Base-by-base conservation (phyloP, 2,113 vertebrate species). In the Chamaetylas fuelleborni region DNA sequence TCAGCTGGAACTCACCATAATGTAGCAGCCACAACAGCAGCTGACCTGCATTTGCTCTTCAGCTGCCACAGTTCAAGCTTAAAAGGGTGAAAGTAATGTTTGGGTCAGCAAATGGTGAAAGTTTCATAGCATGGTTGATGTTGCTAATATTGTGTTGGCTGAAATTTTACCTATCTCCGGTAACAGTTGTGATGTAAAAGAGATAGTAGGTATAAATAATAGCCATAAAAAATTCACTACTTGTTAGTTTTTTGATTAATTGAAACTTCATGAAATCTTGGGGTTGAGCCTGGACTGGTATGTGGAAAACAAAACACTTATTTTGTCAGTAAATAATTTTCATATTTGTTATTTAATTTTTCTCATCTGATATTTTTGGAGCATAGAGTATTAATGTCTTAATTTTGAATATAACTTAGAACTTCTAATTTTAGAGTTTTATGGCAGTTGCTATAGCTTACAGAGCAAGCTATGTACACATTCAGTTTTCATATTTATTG, bases 11-110 rank as follows among this genome's bases (percentile, higher is more conserved):
- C n/a, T 87, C 81, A 38, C 14, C 48, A 26, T 53, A 60, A 29
- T 70, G 42, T 29, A 94, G 79, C 81, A 80, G 67, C 42, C 43
- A 31, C 62, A 72, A 26, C 45, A 83, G 67, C 88, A 93, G 51
- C 91, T 94, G 88, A 92, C 67, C 88, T 90, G 79, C 19, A 17
- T 92, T 96, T 94, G 56, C 86, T 83, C 69, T 72, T 90, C 69
- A 88, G 80, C 64, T 42, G 26, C 72, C 54, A 70, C 38, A 70
- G 58, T 73, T 94, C 58, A 81, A 56, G 62, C 72, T 89, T 89
- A 67, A 88, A 93, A 88, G 60, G 42, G 34, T 83, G 77, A 70
- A 77, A 80, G 76, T 54, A 86, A 19, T 20, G 18, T 18, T 61
- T 86, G 14, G 64, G 50, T 15, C 22, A 85, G 24, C 1, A 78